Base-by-base conservation (phyloP, 1,140 invertebrate genomes). In the Tigriopus japonicus region DNA sequence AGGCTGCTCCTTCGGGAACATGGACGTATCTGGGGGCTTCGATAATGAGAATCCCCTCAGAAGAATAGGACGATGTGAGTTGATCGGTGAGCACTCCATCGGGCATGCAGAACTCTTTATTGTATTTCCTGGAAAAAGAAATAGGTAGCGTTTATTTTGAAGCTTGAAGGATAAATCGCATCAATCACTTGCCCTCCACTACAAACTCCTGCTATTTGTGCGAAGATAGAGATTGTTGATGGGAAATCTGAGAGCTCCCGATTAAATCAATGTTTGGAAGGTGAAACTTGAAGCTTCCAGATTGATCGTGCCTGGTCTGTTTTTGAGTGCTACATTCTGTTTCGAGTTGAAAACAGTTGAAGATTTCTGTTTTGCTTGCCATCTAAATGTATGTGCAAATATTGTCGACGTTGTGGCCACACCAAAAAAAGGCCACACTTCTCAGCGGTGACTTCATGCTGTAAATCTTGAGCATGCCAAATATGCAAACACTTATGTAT, bases 31-130 rank as follows among this genome's bases (percentile, higher is more conserved):
- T 6, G 28, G 59, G 59, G 23, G 59, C 59, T 6, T 42, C 17
- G 28, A 61, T 51, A 10, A 52, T 61, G 13, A 61, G 35, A 41
- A 61, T 54, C 12, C 59, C 59, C 49, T 58, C 24, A 14, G 43
- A 21, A 12, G 59, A 55, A 19, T 61, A 61, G 28, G 59, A 21
- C 1, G 43, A 56, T 14, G 45, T 10, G 43, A 61, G 59, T 23
- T 61, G 49, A 56, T 61, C 59, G 14, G 28, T 42, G 19, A 61
- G 19, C 10, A 61, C 59, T 2, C 59, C 59, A 15, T 54, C 53
- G 14, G 59, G 59, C 45, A 61, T 53, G 14, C 53, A 54, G 28
- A 61, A 61, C 51, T 61, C 59, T 10, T 51, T 56, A 13, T 15
- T 40, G 53, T 23, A 61, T 19, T 49, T 54, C 14, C 59, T 42